These are phyloP conservation scores for Ophthalmolycus amberensis DNA, from an alignment of 2,113 vertebrate genomes.

Conservation along the genomic window DNA sequence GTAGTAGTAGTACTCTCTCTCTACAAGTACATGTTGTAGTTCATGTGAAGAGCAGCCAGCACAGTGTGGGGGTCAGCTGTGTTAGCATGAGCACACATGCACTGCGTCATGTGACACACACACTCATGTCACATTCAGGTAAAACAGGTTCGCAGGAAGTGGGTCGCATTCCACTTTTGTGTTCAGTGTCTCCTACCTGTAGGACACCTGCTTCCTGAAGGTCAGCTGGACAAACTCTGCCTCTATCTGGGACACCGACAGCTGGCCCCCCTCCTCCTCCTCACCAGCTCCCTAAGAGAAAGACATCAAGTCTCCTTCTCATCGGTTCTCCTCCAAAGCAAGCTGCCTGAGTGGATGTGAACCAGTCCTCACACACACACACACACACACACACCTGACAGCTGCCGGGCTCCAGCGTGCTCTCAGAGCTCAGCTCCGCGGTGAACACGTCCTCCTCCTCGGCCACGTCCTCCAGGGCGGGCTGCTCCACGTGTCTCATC, in stretches of 20 bases:
- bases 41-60: background rate
- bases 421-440: slow-evolving; percentile 15
- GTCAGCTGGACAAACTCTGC: slow-evolving; percentile 85
- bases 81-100: no score
- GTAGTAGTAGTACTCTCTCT: no score
- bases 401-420: slow-evolving; percentile 8
- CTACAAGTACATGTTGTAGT: background rate
- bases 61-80: background rate
- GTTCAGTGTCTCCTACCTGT: slow-evolving; percentile 84
- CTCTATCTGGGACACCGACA: slow-evolving; percentile 73
- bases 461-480: slow-evolving; percentile 62
- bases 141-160: slow-evolving; percentile 42
- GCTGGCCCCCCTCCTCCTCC: background rate
- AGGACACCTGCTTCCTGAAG: slow-evolving; percentile 92
- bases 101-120: background rate
- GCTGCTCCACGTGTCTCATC: slow-evolving; percentile 62
- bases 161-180: slow-evolving; percentile 20
- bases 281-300: background rate
- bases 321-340: no score
- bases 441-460: slow-evolving; percentile 71
- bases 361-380: no score
- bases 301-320: background rate
- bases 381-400: slow-evolving; percentile 32
- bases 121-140: slow-evolving; percentile 17
- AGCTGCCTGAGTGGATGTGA: background rate